These are phyloP conservation scores for Petrocephalus microphthalmus DNA, from an alignment of 2,113 vertebrate genomes.

Conservation along the genomic window DNA sequence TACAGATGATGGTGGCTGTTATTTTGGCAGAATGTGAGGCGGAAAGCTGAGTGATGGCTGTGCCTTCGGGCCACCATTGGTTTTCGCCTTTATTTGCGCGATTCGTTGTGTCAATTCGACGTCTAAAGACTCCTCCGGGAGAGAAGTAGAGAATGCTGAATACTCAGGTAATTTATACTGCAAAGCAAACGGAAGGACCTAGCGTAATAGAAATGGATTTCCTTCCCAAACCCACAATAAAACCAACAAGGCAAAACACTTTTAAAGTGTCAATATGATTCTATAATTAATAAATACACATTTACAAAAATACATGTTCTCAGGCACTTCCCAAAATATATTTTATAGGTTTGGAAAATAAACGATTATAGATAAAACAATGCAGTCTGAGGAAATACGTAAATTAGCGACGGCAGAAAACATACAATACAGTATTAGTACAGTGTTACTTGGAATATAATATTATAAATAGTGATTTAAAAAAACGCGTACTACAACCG, in stretches of 20 bases:
- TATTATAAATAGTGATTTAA: background rate
- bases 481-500: background rate
- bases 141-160: background rate
- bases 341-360: background rate
- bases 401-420: background rate
- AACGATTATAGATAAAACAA: background rate
- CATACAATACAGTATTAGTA: background rate
- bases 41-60: background rate
- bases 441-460: background rate
- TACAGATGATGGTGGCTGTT: background rate
- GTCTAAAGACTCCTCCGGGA: background rate
- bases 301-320: slow-evolving; percentile 45
- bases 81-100: background rate
- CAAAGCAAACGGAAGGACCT: background rate
- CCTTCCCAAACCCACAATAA: background rate
- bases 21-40: background rate
- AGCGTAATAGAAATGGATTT: background rate
- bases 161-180: background rate
- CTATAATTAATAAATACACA: slow-evolving; percentile 56
- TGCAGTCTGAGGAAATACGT: background rate
- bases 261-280: slow-evolving; percentile 23
- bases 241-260: slow-evolving; percentile 28
- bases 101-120: background rate
- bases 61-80: background rate
- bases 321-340: slow-evolving; percentile 25